Evolutionary conservation across 2,797 vertebrate species (phyloP).

Genomic region (Microctenopoma stevenorrisi): DNA sequence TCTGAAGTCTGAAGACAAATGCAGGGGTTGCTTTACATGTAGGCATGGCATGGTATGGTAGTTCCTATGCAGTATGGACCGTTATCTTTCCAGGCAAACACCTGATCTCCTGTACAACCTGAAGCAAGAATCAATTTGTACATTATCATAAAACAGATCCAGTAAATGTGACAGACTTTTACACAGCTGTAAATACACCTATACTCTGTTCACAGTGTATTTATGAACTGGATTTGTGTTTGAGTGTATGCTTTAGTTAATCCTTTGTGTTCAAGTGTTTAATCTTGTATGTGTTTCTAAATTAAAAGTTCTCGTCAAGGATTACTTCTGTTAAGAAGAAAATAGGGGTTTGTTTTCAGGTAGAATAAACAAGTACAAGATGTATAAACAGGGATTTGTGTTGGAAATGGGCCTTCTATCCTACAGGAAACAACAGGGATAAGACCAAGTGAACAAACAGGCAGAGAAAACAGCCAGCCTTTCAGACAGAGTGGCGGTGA

Average conservation of each 20-base stretch:
- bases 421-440: constrained; percentile 53
- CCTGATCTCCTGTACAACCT: constrained; percentile 19
- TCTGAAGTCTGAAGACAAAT: constrained; percentile 34
- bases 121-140: neutral
- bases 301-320: constrained; percentile 39
- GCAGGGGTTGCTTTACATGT: constrained; percentile 35
- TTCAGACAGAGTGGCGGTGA: constrained; percentile 63
- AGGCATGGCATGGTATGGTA: constrained; percentile 33
- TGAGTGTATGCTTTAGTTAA: constrained; percentile 15
- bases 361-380: constrained; percentile 51
- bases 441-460: constrained; percentile 60
- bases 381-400: constrained; percentile 65
- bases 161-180: constrained; percentile 13
- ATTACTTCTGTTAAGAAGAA: constrained; percentile 55
- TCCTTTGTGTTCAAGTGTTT: constrained; percentile 36
- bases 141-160: constrained; percentile 12
- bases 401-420: constrained; percentile 34
- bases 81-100: constrained; percentile 32
- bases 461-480: constrained; percentile 58
- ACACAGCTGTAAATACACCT: constrained; percentile 7
- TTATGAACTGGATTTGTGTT: constrained; percentile 2
- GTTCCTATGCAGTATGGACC: neutral
- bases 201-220: neutral
- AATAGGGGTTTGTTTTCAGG: constrained; percentile 57
- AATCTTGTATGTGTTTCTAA: constrained; percentile 53